Conservation (phyloP, 2,797 vertebrate species). For the Enteromius thamalakanensis region DNA sequence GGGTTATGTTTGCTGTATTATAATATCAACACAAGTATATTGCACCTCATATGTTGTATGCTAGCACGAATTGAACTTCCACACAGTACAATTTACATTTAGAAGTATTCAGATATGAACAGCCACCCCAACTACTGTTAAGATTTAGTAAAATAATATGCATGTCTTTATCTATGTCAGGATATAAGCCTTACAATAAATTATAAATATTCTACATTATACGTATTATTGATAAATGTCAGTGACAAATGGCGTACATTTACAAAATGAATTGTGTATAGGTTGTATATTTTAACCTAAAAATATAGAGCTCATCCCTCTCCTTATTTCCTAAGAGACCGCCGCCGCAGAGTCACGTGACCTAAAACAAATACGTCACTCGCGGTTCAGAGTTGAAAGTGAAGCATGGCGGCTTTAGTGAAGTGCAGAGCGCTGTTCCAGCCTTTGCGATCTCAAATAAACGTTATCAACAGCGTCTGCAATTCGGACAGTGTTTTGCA, state of each 20-base stretch:
- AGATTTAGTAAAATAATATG: background rate
- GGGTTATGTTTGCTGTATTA: background rate
- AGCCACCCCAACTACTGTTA: background rate
- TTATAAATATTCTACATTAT: background rate
- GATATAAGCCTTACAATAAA: background rate
- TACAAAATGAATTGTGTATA: background rate
- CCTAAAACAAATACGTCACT: slow-evolving; percentile 57
- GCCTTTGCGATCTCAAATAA: slow-evolving; percentile 51
- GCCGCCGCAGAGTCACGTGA: slow-evolving; percentile 65
- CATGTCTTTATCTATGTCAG: background rate
- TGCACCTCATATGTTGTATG: background rate
- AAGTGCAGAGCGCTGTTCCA: slow-evolving; percentile 60
- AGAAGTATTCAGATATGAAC: background rate
- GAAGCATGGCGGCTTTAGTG: slow-evolving; percentile 72
- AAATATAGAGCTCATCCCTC: background rate
- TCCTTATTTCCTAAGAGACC: background rate
- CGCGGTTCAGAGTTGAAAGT: slow-evolving; percentile 76
- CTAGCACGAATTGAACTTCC: background rate
- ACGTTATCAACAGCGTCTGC: slow-evolving; percentile 43
- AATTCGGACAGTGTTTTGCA: slow-evolving; percentile 40
- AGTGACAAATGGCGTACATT: background rate
- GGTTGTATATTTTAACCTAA: background rate
- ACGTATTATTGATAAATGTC: background rate
- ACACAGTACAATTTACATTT: background rate
- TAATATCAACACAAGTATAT: background rate